These are phyloP conservation scores for Premnoplex brunnescens DNA, from an alignment of 2,797 vertebrate species.

Conservation along the genomic window DNA sequence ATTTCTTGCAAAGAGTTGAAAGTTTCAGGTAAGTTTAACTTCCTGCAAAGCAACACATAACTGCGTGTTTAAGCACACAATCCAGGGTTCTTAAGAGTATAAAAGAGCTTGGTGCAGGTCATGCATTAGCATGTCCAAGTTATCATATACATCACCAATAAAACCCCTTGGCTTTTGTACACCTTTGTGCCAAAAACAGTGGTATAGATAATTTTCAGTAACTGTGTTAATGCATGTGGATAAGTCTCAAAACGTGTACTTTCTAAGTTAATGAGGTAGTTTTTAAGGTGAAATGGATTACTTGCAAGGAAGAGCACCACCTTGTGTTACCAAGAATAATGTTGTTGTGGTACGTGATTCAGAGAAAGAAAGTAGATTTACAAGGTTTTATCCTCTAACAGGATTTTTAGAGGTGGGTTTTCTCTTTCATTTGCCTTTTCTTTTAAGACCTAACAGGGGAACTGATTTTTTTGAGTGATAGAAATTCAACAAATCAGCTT, in stretches of 20 bases:
- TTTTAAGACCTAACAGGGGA: background rate
- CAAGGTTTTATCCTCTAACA: background rate
- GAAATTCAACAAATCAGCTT: constrained; percentile 19
- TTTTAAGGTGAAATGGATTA: constrained; percentile 27
- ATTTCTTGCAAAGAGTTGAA: background rate
- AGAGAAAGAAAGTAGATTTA: background rate
- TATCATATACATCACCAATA: background rate
- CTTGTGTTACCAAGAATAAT: constrained; percentile 40
- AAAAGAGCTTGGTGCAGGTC: background rate
- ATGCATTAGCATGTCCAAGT: background rate
- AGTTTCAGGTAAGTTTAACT: background rate
- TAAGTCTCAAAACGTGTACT: background rate
- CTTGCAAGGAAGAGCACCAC: constrained; percentile 56
- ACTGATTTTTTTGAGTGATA: constrained; percentile 25
- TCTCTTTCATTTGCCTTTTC: constrained; percentile 7
- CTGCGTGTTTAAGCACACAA: background rate
- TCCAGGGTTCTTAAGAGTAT: background rate
- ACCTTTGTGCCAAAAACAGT: background rate
- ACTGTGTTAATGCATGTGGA: background rate
- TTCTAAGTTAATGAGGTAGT: background rate
- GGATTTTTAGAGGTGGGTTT: background rate
- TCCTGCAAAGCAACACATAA: background rate
- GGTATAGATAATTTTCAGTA: background rate
- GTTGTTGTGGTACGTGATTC: background rate
- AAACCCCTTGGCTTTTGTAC: background rate